Evolutionary conservation across 1,140 invertebrate genomes (phyloP).

Genomic region (Hestina assimilis): DNA sequence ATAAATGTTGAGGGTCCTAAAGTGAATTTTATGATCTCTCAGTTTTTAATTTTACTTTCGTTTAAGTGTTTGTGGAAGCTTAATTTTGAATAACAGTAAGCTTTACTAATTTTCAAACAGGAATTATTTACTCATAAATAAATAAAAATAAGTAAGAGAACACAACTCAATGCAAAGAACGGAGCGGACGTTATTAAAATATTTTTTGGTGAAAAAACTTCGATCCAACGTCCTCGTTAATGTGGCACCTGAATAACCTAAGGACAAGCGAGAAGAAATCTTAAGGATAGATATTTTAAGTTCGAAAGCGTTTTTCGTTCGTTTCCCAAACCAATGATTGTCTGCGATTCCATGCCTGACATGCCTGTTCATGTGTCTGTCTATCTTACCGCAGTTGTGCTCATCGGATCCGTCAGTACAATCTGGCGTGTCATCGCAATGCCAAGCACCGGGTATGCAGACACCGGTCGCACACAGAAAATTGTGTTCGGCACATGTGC

Average conservation of each 20-base stretch:
- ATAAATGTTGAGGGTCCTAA: slow-evolving; percentile 22
- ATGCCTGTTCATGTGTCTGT: slow-evolving; percentile 30
- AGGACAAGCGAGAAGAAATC: no score
- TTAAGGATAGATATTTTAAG: no score
- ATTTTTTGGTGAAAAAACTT: no score
- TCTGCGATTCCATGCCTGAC: slow-evolving; percentile 23
- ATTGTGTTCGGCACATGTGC: slow-evolving; percentile 78
- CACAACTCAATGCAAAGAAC: no score
- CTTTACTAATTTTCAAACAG: not conserved
- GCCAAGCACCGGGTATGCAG: slow-evolving; percentile 87
- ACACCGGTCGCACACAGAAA: slow-evolving; percentile 81
- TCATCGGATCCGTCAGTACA: slow-evolving; percentile 85
- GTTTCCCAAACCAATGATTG: slow-evolving; percentile 1
- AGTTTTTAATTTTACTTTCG: slow-evolving; percentile 36
- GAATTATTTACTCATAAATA: not conserved
- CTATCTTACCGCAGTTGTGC: slow-evolving; percentile 83
- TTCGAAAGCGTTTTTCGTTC: not conserved
- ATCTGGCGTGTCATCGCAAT: slow-evolving; percentile 83
- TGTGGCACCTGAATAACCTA: no score
- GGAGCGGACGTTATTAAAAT: no score
- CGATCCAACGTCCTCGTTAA: no score
- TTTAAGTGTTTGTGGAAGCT: slow-evolving; percentile 25
- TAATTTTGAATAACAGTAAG: slow-evolving; percentile 22
- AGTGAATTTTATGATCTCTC: slow-evolving; percentile 33
- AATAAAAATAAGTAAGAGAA: no score